Conservation (phyloP, 2,797 vertebrate genomes). For the Muscicapa comitata region DNA sequence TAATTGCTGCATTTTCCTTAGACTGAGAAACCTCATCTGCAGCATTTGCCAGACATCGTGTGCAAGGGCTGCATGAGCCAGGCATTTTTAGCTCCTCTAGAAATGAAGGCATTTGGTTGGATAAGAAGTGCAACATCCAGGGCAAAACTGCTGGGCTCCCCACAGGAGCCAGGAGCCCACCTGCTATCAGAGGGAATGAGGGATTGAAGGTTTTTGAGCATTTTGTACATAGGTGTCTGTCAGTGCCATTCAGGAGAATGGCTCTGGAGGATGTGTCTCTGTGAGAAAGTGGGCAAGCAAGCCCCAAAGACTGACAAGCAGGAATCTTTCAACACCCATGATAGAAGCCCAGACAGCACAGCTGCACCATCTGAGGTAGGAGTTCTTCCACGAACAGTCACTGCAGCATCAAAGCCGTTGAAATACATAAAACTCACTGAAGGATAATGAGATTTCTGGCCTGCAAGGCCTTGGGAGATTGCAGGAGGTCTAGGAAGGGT, state of each 20-base stretch:
- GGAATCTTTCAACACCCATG: neutral
- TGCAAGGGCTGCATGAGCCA: neutral
- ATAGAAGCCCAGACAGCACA: neutral
- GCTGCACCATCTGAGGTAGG: neutral
- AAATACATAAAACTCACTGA: neutral
- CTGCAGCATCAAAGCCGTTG: neutral
- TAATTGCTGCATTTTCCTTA: conserved; percentile 27
- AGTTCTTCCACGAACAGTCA: neutral
- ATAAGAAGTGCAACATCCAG: neutral
- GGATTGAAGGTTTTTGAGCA: neutral
- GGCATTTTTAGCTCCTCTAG: neutral
- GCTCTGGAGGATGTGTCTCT: neutral
- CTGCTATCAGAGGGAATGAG: accelerated
- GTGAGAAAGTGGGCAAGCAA: neutral
- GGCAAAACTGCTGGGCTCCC: neutral
- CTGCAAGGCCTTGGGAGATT: neutral
- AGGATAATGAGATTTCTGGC: neutral
- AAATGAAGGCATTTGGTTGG: neutral
- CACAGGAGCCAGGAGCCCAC: neutral
- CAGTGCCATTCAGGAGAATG: neutral
- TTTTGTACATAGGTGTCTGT: neutral
- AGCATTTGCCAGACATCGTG: neutral
- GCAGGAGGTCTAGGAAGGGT: neutral
- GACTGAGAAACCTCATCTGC: conserved; percentile 5
- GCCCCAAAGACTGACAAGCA: neutral